These are phyloP conservation scores for Linnaemya tessellans DNA, from an alignment of 2,888 invertebrate genomes.

Conservation along the genomic window DNA sequence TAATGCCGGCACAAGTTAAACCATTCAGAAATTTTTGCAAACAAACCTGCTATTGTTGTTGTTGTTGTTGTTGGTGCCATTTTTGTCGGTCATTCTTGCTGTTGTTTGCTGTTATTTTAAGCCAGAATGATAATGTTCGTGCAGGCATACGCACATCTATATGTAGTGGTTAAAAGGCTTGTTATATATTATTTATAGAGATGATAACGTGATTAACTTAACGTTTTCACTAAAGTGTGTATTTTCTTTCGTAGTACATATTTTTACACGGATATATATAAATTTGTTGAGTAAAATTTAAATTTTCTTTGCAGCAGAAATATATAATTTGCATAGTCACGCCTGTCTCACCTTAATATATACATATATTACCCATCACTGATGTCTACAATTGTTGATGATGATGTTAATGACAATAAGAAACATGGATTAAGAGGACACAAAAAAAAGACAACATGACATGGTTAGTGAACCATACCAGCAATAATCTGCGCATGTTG, in stretches of 20 bases:
- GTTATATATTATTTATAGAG: background rate
- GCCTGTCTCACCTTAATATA: background rate
- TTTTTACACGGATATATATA: no score
- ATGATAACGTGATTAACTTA: background rate
- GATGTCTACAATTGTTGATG: slow-evolving; percentile 8
- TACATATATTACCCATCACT: background rate
- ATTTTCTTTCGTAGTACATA: no score
- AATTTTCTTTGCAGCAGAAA: no score
- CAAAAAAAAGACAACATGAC: slow-evolving; percentile 28
- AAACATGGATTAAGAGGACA: slow-evolving; percentile 53
- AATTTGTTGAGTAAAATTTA: no score
- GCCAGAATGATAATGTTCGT: slow-evolving; percentile 52
- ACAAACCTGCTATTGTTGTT: slow-evolving; percentile 47
- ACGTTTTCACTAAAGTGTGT: no score
- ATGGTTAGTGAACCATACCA: slow-evolving; percentile 66
- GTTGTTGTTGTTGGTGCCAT: slow-evolving; percentile 1
- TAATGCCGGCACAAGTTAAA: slow-evolving; percentile 71
- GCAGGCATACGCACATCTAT: background rate
- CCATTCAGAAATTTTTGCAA: slow-evolving; percentile 63
- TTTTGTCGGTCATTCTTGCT: slow-evolving; percentile 23
- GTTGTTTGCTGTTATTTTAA: slow-evolving; percentile 46
- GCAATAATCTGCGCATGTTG: slow-evolving; percentile 51
- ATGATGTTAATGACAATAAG: slow-evolving; percentile 34
- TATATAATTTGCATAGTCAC: no score
- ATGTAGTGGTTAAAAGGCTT: slow-evolving; percentile 30